phyloP scores from a whole-genome alignment of 1,140 invertebrate genomes.

The Trypoxylus dichotomus region DNA sequence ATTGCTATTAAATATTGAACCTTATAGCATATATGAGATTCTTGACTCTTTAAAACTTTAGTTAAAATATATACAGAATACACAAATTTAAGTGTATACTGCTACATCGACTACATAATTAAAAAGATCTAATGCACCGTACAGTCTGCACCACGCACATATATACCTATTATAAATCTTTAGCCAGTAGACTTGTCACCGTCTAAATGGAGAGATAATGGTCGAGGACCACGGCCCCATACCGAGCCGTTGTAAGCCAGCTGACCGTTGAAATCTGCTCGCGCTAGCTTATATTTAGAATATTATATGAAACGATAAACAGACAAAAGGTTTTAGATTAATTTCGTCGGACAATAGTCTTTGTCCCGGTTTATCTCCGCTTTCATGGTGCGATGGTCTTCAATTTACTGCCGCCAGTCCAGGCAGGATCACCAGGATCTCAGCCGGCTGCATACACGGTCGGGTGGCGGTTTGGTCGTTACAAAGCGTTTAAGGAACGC shows the following conservation, averaged over 20 bases:
- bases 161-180: background rate
- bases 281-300: background rate
- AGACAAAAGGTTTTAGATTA: conserved; percentile 10
- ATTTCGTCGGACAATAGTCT: background rate
- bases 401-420: background rate
- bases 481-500: too few relatives aligned
- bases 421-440: too few relatives aligned
- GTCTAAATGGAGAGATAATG: background rate
- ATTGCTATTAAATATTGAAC: too few relatives aligned
- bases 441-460: too few relatives aligned
- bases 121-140: too few relatives aligned
- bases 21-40: too few relatives aligned
- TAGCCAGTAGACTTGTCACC: background rate
- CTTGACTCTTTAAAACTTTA: too few relatives aligned
- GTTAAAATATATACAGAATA: too few relatives aligned
- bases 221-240: background rate
- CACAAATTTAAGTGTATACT: too few relatives aligned
- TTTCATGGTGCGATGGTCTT: background rate
- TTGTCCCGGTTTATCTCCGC: background rate
- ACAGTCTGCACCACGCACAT: too few relatives aligned
- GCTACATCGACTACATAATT: too few relatives aligned
- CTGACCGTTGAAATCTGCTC: conserved; percentile 5
- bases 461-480: too few relatives aligned
- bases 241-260: background rate
- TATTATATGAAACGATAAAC: conserved; percentile 2